Evolutionary conservation across 1,140 invertebrate species (phyloP), one percentile per base, ranked within the genome.

Genomic region (Cydia amplana): DNA sequence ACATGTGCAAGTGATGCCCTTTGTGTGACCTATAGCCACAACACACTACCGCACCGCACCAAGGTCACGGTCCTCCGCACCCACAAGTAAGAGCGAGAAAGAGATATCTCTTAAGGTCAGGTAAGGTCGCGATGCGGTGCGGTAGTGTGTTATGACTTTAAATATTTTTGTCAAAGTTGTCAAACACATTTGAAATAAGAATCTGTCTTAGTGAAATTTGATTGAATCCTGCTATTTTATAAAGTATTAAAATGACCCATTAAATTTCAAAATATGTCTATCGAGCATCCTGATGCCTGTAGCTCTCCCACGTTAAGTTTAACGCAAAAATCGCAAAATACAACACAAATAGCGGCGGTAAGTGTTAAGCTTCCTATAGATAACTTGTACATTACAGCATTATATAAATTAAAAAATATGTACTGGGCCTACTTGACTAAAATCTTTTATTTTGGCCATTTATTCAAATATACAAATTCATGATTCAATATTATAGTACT

Each of bases 201-300:
- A 60, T 23, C 9, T 60, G 51, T 60, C 20, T 60, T 10, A 51
- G 55, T 60, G 16, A 60, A 23, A 60, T 60, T 60, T 60, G 7
- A 60, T 60, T 2, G 55, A 23, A 60, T 60, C n/a, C 20, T 60
- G 20, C 20, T 60, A 60, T 20, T 60, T 60, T 60, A 60, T 7
- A 60, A 23, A 60, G 55, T 60, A 23, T 60, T 60, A 60, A 23
- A 23, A 60, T 60, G 55, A 60, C 18, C 7, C 20, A n/a, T 60
- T 60, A 60, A 60, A 60, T 60, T 60, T 60, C 10, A 10, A 60
- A 60, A 70, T 18, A 70, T 70, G 65, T 40, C 28, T 70, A 36
- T 70, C 18, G 65, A 70, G 7, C 9, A 10, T 70, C 65, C 65
- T n/a, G 43, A 32, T 70, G 65, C 65, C 32, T 70, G 65, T 70